Evolutionary conservation across 2,888 invertebrate genomes (phyloP).

Genomic region (Plebejus anna): DNA sequence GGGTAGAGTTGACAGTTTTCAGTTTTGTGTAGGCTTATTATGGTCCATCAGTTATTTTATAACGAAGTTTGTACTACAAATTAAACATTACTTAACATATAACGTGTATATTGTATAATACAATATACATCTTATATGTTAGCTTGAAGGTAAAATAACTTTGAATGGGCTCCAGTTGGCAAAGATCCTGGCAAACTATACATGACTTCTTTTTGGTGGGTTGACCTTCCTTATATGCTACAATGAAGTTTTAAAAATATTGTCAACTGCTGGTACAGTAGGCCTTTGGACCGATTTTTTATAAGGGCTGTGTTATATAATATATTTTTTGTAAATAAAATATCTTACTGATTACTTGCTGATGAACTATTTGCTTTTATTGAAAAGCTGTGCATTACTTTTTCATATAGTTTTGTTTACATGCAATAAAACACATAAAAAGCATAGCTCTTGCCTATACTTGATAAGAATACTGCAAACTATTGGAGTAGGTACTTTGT

Average conservation of each 20-base stretch:
- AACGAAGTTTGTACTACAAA: not conserved
- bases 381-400: not conserved
- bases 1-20: not conserved
- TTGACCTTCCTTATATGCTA: not conserved
- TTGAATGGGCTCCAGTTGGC: not conserved
- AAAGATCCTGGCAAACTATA: not conserved
- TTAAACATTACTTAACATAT: no score
- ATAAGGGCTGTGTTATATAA: conserved; percentile 1
- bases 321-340: conserved; percentile 8
- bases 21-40: not conserved
- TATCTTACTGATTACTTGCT: not conserved
- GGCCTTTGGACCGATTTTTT: not conserved
- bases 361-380: not conserved
- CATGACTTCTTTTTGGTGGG: not conserved
- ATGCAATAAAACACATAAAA: not conserved
- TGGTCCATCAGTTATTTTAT: not conserved
- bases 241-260: not conserved
- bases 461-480: not conserved
- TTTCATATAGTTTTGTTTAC: conserved; percentile 8
- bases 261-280: conserved; percentile 3
- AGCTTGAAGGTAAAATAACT: not conserved
- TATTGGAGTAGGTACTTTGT: not conserved
- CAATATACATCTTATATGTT: no score
- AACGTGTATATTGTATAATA: no score
- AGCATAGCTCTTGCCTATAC: not conserved